Base-by-base conservation (phyloP, 2,797 vertebrate genomes). In the Potorous gilbertii region DNA sequence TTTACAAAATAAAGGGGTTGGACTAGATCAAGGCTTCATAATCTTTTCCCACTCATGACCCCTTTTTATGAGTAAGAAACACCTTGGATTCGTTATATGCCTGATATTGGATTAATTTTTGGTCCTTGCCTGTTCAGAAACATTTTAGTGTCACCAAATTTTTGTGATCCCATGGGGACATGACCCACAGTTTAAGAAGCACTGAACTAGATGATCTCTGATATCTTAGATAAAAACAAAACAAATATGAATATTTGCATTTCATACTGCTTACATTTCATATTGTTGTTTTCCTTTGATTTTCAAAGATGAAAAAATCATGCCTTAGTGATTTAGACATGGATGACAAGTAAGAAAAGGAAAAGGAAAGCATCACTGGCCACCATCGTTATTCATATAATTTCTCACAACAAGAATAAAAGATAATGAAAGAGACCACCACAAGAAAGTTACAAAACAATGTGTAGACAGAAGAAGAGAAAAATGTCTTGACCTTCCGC, bases 291-390 rank as follows among this genome's bases (percentile, higher is more conserved):
- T 87, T 74, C 21, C 21, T 87, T 87, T 46, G n/a, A 9, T 46
- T 27, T 81, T 81, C 74, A 81, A 81, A 81, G 40, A 81, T 3
- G 9, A 81, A 74, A 81, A 81, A 81, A 81, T 62, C 34, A 81
- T 3, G 21, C 12, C 40, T 46, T 46, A 27, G 8, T 46, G 74
- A 46, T 46, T 81, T 81, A 46, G 40, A 91, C 66, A 74, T 27
- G 52, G 52, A 92, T 95, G 27, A 94, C 10, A 74, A 31, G 56
- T 89, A 0, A 4, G 18, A 57, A 96, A 81, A 91, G 55, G 81
- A 96, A 55, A 81, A 90, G 93, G 40, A 96, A 96, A 92, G 54
- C 10, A 29, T 31, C 34, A 55, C 54, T 34, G 16, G 92, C 52
- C 66, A 94, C 59, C 21, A 92, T 54, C 31, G 81, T 6, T 3